These are phyloP conservation scores for Myioborus melanocephalus DNA, from an alignment of 2,797 vertebrate species.

Conservation along the genomic window DNA sequence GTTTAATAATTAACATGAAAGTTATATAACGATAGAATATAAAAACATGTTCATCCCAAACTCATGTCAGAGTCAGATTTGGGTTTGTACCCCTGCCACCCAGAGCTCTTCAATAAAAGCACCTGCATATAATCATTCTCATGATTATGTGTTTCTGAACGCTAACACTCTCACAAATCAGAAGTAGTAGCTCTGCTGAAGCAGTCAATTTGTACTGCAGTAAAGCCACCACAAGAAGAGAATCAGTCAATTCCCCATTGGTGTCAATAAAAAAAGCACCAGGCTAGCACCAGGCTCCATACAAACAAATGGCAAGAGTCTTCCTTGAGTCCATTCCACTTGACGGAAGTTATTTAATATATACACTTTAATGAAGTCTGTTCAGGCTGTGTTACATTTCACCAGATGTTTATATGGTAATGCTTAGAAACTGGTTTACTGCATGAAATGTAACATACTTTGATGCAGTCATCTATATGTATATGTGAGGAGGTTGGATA, in stretches of 20 bases:
- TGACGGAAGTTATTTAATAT: conserved; percentile 13
- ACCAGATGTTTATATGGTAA: conserved; percentile 13
- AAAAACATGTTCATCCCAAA: no score
- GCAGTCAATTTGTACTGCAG: not conserved
- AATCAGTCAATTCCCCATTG: not conserved
- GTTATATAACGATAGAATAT: no score
- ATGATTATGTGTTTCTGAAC: no score
- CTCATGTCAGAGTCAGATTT: no score
- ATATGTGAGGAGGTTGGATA: not conserved
- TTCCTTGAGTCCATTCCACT: not conserved
- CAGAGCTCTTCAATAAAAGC: no score
- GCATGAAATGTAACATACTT: not conserved
- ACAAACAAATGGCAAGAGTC: conserved; percentile 1
- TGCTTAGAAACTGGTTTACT: conserved; percentile 12
- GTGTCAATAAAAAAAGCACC: not conserved
- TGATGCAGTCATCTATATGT: not conserved
- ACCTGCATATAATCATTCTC: no score
- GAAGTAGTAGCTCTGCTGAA: not conserved
- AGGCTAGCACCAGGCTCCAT: not conserved
- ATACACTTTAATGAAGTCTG: conserved; percentile 9
- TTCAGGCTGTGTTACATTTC: conserved; percentile 20
- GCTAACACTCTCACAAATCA: not conserved
- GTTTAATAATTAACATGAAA: no score
- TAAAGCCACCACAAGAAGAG: not conserved
- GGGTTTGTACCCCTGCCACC: no score